These are phyloP conservation scores for Antechinus flavipes DNA, from an alignment of 2,113 vertebrate genomes.

Conservation along the genomic window DNA sequence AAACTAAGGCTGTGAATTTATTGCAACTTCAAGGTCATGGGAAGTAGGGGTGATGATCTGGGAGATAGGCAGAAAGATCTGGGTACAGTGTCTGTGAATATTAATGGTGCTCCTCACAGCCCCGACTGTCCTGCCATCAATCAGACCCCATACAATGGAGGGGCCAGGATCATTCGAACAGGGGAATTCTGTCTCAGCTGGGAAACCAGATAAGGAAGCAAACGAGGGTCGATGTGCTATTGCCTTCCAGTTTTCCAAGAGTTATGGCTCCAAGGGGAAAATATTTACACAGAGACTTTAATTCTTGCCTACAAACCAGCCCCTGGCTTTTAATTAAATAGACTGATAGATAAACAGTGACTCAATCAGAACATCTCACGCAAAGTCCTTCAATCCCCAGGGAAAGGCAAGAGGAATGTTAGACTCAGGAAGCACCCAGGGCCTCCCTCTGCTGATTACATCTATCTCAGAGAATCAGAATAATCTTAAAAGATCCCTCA, in stretches of 20 bases:
- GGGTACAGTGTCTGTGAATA: no score
- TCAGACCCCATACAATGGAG: background rate
- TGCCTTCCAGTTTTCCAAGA: background rate
- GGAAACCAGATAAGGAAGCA: background rate
- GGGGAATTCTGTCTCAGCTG: background rate
- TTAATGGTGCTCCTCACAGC: background rate
- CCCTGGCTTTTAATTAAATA: background rate
- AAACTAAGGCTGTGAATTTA: background rate
- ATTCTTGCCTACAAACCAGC: slow-evolving; percentile 4
- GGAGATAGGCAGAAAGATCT: background rate
- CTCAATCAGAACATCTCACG: background rate
- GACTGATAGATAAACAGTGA: background rate
- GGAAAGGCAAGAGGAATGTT: no score
- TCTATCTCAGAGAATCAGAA: background rate
- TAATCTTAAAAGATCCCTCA: background rate
- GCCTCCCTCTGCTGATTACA: background rate
- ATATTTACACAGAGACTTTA: background rate
- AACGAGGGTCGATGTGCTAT: background rate
- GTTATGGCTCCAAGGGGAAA: background rate
- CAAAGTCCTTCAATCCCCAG: background rate
- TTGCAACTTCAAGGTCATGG: background rate
- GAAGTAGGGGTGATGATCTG: accelerated
- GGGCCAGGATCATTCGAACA: accelerated
- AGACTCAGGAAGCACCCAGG: accelerated
- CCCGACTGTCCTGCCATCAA: accelerated